Percentiles rank a stretch among this genome's conserved stretches.
phyloP scores from a whole-genome alignment of 2,888 invertebrate species.

The Drosophila bunnanda region DNA sequence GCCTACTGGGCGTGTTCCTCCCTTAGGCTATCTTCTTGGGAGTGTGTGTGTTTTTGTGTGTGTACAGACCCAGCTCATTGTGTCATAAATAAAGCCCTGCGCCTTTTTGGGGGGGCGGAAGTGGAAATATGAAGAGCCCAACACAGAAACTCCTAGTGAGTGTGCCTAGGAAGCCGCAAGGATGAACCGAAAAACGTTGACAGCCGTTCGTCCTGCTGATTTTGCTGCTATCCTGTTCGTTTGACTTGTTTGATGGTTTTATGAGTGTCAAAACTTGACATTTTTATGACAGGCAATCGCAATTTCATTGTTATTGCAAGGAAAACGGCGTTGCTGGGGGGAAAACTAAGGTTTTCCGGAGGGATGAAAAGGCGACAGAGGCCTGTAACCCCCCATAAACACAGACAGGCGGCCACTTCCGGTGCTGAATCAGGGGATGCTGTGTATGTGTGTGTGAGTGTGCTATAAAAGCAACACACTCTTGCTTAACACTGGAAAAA shows the following conservation, averaged over 20 bases:
- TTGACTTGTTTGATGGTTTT: conserved; percentile 83
- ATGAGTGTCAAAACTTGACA: conserved; percentile 82
- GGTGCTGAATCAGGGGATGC: conserved; percentile 43
- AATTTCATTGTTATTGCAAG: conserved; percentile 58
- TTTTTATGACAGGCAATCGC: conserved; percentile 71
- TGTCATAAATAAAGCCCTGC: conserved; percentile 28
- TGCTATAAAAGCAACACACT: conserved; percentile 15
- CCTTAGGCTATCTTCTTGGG: conserved; percentile 9
- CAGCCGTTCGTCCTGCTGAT: conserved; percentile 57
- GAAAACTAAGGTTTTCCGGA: conserved; percentile 10
- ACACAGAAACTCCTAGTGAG: conserved; percentile 23
- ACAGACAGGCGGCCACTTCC: conserved; percentile 13
- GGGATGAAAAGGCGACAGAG: neutral
- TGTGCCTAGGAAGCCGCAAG: conserved; percentile 44
- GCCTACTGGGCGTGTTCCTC: conserved; percentile 13
- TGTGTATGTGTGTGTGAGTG: conserved; percentile 19
- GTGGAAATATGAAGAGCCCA: conserved; percentile 47
- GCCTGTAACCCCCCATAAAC: conserved; percentile 5
- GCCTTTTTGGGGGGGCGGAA: neutral
- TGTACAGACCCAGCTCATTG: neutral
- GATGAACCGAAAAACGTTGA: conserved; percentile 65
- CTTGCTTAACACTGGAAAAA: neutral
- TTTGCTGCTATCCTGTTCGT: conserved; percentile 80
- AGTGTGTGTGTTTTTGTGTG: neutral
- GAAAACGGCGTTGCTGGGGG: neutral